phyloP scores from a whole-genome alignment of 2,113 vertebrate species.

The Clarias batrachus region DNA sequence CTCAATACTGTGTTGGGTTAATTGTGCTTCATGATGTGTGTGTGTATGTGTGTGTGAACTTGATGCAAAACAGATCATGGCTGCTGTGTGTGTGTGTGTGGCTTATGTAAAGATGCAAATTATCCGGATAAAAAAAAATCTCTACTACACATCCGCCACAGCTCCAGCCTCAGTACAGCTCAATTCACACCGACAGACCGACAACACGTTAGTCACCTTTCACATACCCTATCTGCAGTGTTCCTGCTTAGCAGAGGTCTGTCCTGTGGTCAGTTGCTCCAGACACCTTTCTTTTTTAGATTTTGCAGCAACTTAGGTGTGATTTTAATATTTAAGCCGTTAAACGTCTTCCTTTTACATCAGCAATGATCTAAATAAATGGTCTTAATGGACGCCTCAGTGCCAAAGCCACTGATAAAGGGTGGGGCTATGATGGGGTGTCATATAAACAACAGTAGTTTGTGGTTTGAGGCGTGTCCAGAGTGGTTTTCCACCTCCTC shows the following conservation, averaged over 20 bases:
- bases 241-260: not conserved
- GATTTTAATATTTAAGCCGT: not conserved
- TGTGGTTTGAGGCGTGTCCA: not conserved
- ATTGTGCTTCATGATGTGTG: not conserved
- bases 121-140: not conserved
- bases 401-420: not conserved
- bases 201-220: not conserved
- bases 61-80: conserved; percentile 18
- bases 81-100: conserved; percentile 20
- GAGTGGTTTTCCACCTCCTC: not conserved
- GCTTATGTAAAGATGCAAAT: conserved; percentile 40
- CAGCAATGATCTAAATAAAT: not conserved
- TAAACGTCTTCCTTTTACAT: not conserved
- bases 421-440: not conserved
- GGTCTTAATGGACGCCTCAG: not conserved
- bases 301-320: too few species aligned
- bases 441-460: not conserved
- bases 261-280: not conserved
- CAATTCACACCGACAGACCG: not conserved
- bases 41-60: not conserved
- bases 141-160: not conserved
- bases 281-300: not conserved
- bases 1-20: not conserved
- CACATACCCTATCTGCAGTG: not conserved
- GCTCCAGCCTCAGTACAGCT: not conserved